Percentiles rank a stretch among this genome's conserved stretches.
These are phyloP conservation scores for Pangasianodon gigas DNA, from an alignment of 2,113 vertebrate species.

Conservation along the genomic window DNA sequence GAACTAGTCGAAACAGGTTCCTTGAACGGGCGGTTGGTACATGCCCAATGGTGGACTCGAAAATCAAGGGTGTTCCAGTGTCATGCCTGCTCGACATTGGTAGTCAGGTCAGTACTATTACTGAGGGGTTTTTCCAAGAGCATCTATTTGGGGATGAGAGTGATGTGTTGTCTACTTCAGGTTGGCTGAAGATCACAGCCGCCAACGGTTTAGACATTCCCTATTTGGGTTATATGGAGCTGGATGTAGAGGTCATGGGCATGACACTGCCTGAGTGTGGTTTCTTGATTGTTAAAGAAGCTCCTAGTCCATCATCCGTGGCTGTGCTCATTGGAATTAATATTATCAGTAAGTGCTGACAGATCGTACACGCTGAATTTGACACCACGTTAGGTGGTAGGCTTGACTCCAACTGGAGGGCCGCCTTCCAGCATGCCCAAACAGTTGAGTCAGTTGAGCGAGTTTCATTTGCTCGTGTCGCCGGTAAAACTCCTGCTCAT, in stretches of 20 bases:
- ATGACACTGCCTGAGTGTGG: conserved; percentile 10
- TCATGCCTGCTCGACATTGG: not conserved
- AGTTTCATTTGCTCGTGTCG: not conserved
- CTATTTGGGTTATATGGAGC: no score
- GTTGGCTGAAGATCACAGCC: not conserved
- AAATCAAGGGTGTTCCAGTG: not conserved
- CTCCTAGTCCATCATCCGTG: not conserved
- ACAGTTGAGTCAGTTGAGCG: not conserved
- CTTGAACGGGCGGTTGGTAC: not conserved
- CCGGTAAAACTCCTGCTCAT: not conserved
- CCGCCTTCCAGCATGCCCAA: conserved; percentile 2
- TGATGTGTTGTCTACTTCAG: no score
- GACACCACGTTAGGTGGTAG: conserved; percentile 25
- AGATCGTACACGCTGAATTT: conserved; percentile 35
- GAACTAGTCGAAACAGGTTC: not conserved
- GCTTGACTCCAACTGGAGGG: conserved; percentile 10
- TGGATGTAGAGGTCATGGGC: conserved; percentile 28
- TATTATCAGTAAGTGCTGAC: not conserved
- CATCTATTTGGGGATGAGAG: not conserved
- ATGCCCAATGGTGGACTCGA: not conserved
- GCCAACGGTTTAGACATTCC: conserved; percentile 20
- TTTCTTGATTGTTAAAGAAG: conserved; percentile 17
- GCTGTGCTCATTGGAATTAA: no score
- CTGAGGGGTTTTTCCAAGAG: not conserved
- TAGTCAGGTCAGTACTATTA: not conserved